These are phyloP conservation scores for Tigriopus japonicus DNA, from an alignment of 1,140 invertebrate species.

Conservation along the genomic window DNA sequence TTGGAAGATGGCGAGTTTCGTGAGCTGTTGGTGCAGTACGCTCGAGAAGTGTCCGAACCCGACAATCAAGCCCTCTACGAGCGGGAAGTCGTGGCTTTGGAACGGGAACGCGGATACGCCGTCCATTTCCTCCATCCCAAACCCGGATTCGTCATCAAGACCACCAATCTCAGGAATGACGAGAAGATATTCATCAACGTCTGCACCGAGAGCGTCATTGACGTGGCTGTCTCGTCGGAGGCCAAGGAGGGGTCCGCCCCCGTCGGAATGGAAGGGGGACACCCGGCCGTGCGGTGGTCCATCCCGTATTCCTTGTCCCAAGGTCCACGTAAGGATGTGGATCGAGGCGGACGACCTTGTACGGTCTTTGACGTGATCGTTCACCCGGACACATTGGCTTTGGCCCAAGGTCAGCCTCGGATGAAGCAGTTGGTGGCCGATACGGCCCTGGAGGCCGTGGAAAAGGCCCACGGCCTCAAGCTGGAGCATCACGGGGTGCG, in stretches of 20 bases:
- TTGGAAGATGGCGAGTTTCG: constrained; percentile 9
- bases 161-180: not conserved
- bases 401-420: not conserved
- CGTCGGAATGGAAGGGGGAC: no score
- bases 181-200: constrained; percentile 15
- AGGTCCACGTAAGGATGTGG: not conserved
- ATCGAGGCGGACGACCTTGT: not conserved
- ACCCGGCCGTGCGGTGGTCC: constrained; percentile 11
- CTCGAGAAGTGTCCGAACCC: constrained; percentile 6
- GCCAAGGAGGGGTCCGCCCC: not conserved
- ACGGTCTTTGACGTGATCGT: not conserved
- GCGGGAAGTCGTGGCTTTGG: constrained; percentile 6
- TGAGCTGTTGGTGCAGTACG: constrained; percentile 10
- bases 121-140: constrained; percentile 12
- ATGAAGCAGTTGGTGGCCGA: not conserved
- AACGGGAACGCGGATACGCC: constrained; percentile 10
- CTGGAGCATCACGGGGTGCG: not conserved
- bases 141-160: constrained; percentile 14
- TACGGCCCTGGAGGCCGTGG: not conserved
- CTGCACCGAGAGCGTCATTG: constrained; percentile 12
- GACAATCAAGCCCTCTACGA: constrained; percentile 10
- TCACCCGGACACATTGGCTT: not conserved
- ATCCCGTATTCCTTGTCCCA: constrained; percentile 12
- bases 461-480: not conserved
- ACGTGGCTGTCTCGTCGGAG: not conserved